Evolutionary conservation across 2,113 vertebrate genomes (phyloP).

Genomic region (Hymenochirus boettgeri): DNA sequence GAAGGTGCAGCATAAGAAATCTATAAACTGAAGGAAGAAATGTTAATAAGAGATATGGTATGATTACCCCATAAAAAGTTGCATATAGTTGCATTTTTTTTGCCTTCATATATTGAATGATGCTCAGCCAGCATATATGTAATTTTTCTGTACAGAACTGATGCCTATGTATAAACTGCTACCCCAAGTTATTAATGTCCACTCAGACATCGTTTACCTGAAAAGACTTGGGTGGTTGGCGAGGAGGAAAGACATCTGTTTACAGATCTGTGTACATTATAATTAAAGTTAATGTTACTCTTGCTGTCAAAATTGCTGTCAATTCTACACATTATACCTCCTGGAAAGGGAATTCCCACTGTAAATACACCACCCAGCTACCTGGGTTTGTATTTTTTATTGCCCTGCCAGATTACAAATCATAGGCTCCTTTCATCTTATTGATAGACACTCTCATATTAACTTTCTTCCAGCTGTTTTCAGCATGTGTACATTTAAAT

Average conservation of each 20-base stretch:
- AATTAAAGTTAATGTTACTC: neutral
- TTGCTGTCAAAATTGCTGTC: neutral
- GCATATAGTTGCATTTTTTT: no score
- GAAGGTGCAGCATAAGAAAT: no score
- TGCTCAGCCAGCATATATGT: no score
- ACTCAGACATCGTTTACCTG: no score
- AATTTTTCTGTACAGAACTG: no score
- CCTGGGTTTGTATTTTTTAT: neutral
- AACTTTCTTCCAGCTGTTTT: neutral
- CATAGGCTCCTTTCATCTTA: neutral
- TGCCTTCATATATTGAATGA: no score
- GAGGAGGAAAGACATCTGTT: slow-evolving; percentile 1
- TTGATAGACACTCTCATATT: neutral
- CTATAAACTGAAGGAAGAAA: no score
- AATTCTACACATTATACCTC: neutral
- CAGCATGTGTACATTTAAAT: neutral
- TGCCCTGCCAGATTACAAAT: neutral
- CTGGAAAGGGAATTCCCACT: neutral
- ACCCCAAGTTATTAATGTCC: no score
- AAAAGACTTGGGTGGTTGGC: no score
- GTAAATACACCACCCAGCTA: neutral
- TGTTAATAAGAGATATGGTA: no score
- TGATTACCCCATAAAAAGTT: no score
- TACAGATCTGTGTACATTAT: neutral
- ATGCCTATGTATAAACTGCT: no score